A percentile compares a stretch with the other conserved stretches of the same genome.
Evolutionary conservation across 2,113 vertebrate genomes (phyloP).

Genomic region (Ciconia maguari): DNA sequence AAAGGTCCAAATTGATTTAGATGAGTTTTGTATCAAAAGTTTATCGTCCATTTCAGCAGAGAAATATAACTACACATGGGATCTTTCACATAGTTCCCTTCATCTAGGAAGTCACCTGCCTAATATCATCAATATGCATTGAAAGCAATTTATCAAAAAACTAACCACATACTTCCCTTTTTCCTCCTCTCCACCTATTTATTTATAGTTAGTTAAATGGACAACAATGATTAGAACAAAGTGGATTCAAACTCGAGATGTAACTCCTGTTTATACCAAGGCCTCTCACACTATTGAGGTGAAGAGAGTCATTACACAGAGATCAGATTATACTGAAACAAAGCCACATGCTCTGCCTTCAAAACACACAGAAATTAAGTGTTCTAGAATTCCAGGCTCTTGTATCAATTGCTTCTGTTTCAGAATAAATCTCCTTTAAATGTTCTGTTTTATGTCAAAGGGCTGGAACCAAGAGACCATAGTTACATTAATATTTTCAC

Average conservation of each 20-base stretch:
- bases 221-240: neutral
- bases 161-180: neutral
- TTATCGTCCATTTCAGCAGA: neutral
- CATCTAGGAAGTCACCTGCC: neutral
- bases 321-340: neutral
- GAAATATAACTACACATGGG: neutral
- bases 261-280: neutral
- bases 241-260: neutral
- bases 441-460: neutral
- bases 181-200: rapidly evolving
- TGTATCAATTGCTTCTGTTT: neutral
- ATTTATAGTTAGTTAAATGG: neutral
- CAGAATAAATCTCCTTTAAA: neutral
- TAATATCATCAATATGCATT: neutral
- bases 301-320: neutral
- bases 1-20: neutral
- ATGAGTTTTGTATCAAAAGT: neutral
- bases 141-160: neutral
- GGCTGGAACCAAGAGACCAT: neutral
- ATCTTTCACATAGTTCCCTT: neutral
- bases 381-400: neutral
- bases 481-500: neutral
- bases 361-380: neutral
- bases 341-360: neutral
- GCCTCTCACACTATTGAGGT: neutral